Base-by-base conservation (phyloP, 1,140 invertebrate genomes). In the Apis florea region DNA sequence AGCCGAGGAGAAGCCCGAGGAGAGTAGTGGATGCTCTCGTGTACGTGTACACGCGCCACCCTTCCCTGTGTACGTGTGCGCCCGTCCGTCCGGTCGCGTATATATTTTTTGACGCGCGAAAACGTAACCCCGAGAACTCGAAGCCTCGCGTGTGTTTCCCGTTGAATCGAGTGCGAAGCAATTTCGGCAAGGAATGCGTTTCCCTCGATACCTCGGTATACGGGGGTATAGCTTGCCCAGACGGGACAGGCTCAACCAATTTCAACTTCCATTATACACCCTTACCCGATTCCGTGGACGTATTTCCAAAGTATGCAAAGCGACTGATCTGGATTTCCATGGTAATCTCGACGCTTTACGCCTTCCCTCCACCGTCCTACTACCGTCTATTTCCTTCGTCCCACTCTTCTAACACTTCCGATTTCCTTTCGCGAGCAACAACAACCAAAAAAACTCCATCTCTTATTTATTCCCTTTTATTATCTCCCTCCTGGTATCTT, bases 241-340 rank as follows among this genome's bases (percentile, higher is more conserved):
- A 83, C 92, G 88, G 92, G 90, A 93, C 93, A 92, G 91, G 92
- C 90, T 92, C 92, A 90, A 93, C 92, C 93, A 93, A 93, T 93
- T 93, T 93, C 93, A 92, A 93, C 91, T 92, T 93, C 92, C 93
- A 93, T 93, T 93, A 93, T 92, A 91, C 90, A 91, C 90, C 92
- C 91, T 91, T 90, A 89, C 89, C 85, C 88, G 78, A 82, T 83
- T 87, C 85, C 82, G 83, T 88, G 86, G 84, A 87, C 89, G 90
- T 87, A 83, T 90, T 91, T 91, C 89, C 90, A 89, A 90, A 91
- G 90, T 91, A 88, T 85, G 85, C 76, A 71, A 82, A 82, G 80
- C 80, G 73, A 82, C 80, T 74, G 80, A 76, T 76, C 80, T 82
- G 73, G 73, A 82, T 82, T 76, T 82, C 80, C 74, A 76, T 76